Conservation (phyloP, 2,113 vertebrate genomes). For the Shinisaurus crocodilurus region DNA sequence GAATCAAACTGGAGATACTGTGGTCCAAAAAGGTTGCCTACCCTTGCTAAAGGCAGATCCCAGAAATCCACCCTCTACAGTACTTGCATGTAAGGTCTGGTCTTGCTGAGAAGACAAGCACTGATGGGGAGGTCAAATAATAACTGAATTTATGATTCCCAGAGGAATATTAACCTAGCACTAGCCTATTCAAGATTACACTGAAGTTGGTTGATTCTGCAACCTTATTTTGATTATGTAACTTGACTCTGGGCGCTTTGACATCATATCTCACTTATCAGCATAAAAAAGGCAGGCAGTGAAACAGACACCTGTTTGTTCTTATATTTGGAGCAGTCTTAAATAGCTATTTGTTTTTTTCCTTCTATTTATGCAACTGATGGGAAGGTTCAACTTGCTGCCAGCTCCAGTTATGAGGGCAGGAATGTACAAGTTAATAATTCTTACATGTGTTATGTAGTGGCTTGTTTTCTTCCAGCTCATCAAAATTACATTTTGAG, state of each 20-base stretch:
- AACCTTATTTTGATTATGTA: background rate
- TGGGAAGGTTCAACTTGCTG: background rate
- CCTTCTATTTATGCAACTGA: background rate
- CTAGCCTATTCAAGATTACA: background rate
- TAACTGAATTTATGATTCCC: background rate
- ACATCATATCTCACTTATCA: background rate
- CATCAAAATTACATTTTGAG: background rate
- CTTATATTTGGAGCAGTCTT: background rate
- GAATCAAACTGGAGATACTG: background rate
- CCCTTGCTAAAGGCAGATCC: background rate
- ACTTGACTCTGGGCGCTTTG: background rate
- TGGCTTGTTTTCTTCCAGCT: background rate
- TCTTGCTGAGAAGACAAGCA: background rate
- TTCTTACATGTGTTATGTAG: background rate
- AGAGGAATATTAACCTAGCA: background rate
- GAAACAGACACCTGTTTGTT: background rate
- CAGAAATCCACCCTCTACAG: background rate
- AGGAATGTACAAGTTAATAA: background rate
- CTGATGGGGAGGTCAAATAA: background rate
- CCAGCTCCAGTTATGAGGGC: background rate
- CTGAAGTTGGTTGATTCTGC: background rate
- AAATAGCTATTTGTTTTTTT: background rate
- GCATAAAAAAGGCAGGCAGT: background rate
- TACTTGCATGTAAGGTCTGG: background rate
- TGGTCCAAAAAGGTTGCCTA: background rate